Conservation (phyloP, 2,888 invertebrate species). For the Pelosia muscerda region DNA sequence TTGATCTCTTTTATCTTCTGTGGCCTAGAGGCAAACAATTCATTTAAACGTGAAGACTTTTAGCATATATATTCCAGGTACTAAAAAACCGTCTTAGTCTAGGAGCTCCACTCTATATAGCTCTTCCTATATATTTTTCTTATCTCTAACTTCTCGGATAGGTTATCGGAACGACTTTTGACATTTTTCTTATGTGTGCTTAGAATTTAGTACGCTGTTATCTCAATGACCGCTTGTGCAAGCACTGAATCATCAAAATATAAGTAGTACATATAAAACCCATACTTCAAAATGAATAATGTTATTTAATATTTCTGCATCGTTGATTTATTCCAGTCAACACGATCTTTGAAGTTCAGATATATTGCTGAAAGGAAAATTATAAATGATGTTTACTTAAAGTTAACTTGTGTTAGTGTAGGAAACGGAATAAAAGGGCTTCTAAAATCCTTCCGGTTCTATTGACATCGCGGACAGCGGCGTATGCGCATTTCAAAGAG, state of each 20-base stretch:
- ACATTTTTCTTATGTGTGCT: background rate
- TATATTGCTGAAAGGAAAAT: conserved; percentile 38
- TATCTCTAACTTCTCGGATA: background rate
- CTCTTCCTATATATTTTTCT: background rate
- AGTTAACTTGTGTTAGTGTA: conserved; percentile 58
- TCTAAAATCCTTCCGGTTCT: conserved; percentile 79
- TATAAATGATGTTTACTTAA: conserved; percentile 62
- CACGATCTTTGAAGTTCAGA: conserved; percentile 43
- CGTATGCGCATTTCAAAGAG: conserved; percentile 72
- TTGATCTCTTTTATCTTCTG: background rate
- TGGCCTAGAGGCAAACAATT: background rate
- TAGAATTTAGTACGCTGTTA: background rate
- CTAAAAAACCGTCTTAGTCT: no score
- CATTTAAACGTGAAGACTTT: background rate
- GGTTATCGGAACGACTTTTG: background rate
- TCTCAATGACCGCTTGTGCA: background rate
- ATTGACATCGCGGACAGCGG: conserved; percentile 72
- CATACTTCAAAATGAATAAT: conserved; percentile 3
- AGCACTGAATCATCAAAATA: background rate
- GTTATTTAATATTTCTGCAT: background rate
- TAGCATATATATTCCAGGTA: background rate
- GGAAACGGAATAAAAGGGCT: conserved; percentile 54
- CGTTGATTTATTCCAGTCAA: conserved; percentile 32
- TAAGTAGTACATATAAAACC: background rate
- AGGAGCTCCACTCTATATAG: no score